A percentile compares a stretch with the other conserved stretches of the same genome.
Conservation (phyloP, 1,140 invertebrate genomes). For the Drosophila nebulosa region DNA sequence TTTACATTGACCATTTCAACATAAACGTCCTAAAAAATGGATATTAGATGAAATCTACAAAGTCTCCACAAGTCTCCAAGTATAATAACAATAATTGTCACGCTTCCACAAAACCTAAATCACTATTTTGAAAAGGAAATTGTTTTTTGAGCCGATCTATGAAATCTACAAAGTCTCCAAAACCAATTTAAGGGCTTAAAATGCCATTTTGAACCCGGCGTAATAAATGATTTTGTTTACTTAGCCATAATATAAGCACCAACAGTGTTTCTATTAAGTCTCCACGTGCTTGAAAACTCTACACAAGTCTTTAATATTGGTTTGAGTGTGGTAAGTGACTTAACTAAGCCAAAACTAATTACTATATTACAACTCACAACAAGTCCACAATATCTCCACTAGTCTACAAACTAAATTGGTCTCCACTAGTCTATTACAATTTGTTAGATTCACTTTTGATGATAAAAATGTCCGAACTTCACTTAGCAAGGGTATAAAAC, state of each 20-base stretch:
- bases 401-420: too few relatives aligned
- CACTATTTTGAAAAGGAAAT: not conserved
- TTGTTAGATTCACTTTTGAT: conserved; percentile 1
- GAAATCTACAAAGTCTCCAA: not conserved
- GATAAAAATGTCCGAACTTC: not conserved
- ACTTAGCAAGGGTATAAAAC: not conserved
- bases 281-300: not conserved
- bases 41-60: not conserved
- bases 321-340: too few relatives aligned
- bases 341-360: too few relatives aligned
- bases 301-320: not conserved
- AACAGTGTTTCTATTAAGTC: not conserved
- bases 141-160: not conserved
- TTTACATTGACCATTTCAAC: too few relatives aligned
- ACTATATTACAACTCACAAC: not conserved
- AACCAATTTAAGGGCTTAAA: not conserved
- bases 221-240: too few relatives aligned
- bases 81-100: not conserved
- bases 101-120: too few relatives aligned
- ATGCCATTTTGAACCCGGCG: not conserved
- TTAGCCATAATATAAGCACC: too few relatives aligned
- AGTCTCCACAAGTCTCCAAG: not conserved
- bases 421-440: not conserved
- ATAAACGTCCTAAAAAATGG: not conserved
- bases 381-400: not conserved